These are phyloP conservation scores for Bombus turneri DNA, from an alignment of 1,140 invertebrate species.

Conservation along the genomic window DNA sequence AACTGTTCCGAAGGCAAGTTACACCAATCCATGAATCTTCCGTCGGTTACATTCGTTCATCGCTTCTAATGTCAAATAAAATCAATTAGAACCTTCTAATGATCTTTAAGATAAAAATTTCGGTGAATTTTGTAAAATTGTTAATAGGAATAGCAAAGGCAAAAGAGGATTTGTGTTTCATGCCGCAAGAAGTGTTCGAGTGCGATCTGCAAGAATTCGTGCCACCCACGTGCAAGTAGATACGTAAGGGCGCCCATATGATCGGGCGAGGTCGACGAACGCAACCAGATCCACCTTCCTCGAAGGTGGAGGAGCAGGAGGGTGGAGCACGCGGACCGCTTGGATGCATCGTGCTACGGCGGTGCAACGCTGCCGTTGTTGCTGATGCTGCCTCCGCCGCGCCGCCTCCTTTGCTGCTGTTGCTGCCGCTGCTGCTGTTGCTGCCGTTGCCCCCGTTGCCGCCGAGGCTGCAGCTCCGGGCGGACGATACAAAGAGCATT, in stretches of 20 bases:
- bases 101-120: not conserved
- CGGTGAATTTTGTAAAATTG: not conserved
- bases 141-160: not conserved
- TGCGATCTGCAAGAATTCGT: slow-evolving; percentile 52
- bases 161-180: not conserved
- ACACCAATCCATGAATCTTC: not conserved
- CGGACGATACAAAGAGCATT: slow-evolving; percentile 77
- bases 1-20: no score
- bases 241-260: slow-evolving; percentile 58
- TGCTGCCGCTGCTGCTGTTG: slow-evolving; percentile 19
- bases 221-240: slow-evolving; percentile 59
- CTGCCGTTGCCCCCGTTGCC: slow-evolving; percentile 15
- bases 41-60: not conserved
- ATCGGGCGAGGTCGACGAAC: slow-evolving; percentile 70
- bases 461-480: slow-evolving; percentile 46
- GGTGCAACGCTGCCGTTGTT: slow-evolving; percentile 31
- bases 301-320: slow-evolving; percentile 32
- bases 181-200: slow-evolving; percentile 20
- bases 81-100: not conserved
- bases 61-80: not conserved
- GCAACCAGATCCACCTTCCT: slow-evolving; percentile 61
- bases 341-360: slow-evolving; percentile 31
- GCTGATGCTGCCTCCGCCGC: slow-evolving; percentile 34
- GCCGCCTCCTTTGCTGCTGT: slow-evolving; percentile 39
- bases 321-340: slow-evolving; percentile 16